phyloP scores from a whole-genome alignment of 2,797 vertebrate species.

The Sebastes hubbsi region DNA sequence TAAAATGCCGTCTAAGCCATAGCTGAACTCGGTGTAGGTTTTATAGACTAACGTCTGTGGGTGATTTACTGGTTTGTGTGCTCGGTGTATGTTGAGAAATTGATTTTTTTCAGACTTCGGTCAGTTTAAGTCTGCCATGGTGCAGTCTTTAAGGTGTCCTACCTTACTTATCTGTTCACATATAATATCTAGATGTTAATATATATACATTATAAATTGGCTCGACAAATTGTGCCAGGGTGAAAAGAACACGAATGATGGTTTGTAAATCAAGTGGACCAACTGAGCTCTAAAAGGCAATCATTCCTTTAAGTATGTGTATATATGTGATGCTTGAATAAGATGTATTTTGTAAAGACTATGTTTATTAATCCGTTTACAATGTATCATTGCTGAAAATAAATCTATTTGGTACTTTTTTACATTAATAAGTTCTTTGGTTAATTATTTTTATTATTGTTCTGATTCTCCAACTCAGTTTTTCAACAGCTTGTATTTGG shows the following conservation, averaged over 20 bases:
- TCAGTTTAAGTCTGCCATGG: neutral
- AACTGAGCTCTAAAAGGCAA: conserved; percentile 45
- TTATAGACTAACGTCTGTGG: conserved; percentile 18
- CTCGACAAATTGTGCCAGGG: neutral
- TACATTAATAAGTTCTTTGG: conserved; percentile 22
- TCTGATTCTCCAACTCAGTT: neutral
- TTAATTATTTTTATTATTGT: conserved; percentile 1
- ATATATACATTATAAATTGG: conserved; percentile 9
- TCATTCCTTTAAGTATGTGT: conserved; percentile 60
- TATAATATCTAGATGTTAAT: conserved; percentile 3
- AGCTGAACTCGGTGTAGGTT: conserved; percentile 40
- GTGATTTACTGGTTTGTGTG: neutral
- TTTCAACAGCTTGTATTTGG: neutral
- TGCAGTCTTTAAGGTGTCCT: conserved; percentile 6
- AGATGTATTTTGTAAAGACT: conserved; percentile 66
- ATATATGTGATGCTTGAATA: conserved; percentile 47
- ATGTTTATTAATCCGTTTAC: conserved; percentile 73
- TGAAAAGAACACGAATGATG: neutral
- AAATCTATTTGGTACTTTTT: conserved; percentile 68
- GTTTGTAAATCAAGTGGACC: conserved; percentile 37
- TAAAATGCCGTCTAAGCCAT: conserved; percentile 60
- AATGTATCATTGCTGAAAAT: conserved; percentile 64
- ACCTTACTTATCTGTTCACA: conserved; percentile 1
- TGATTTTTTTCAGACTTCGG: conserved; percentile 7
- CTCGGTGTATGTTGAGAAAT: conserved; percentile 10